These are phyloP conservation scores for Rhinolophus ferrumequinum DNA, from an alignment of 2,113 vertebrate genomes.

Conservation along the genomic window DNA sequence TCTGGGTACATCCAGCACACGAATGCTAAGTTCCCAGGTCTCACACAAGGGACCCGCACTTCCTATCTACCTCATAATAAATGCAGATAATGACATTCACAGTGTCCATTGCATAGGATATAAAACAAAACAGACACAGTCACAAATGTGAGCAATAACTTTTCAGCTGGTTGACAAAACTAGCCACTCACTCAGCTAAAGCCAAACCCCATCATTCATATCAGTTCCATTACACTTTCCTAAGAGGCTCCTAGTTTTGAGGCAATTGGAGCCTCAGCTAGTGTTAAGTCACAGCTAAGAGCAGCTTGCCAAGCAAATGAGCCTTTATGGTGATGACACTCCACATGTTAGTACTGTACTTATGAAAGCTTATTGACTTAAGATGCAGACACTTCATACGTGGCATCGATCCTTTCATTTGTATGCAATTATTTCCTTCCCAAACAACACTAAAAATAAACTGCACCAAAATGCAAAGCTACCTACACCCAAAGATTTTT, in stretches of 20 bases:
- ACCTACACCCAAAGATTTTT: slow-evolving; percentile 82
- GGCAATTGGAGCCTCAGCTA: neutral
- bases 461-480: slow-evolving; percentile 77
- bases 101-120: slow-evolving; percentile 20
- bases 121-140: slow-evolving; percentile 64
- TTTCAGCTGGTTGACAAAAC: slow-evolving; percentile 63
- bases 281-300: slow-evolving; percentile 36
- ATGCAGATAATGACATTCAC: slow-evolving; percentile 68
- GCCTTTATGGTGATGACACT: slow-evolving; percentile 24
- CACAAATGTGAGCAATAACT: slow-evolving; percentile 64
- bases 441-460: slow-evolving; percentile 82
- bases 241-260: neutral
- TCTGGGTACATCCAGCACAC: neutral
- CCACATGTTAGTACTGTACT: neutral
- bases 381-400: slow-evolving; percentile 54
- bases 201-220: neutral
- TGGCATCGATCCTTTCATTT: slow-evolving; percentile 71
- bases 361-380: slow-evolving; percentile 65
- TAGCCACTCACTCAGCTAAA: slow-evolving; percentile 43
- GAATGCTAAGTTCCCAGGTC: neutral
- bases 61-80: slow-evolving; percentile 60
- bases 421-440: slow-evolving; percentile 81
- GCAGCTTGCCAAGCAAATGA: slow-evolving; percentile 33
- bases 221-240: slow-evolving; percentile 26
- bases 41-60: slow-evolving; percentile 52